Evolutionary conservation across 2,113 vertebrate species (phyloP).

Genomic region (Malurus elegans): DNA sequence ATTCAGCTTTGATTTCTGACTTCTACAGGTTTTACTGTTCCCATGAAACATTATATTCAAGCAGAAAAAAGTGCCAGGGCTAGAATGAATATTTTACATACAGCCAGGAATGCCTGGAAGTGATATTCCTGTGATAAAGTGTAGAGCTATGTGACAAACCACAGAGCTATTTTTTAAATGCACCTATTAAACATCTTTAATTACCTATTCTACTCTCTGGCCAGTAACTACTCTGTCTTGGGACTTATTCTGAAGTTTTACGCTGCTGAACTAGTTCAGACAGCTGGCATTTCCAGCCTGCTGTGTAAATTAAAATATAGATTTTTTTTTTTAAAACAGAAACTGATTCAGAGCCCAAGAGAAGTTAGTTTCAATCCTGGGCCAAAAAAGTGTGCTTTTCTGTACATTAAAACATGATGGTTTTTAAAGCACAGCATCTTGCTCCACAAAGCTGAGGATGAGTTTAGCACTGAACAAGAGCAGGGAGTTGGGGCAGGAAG

Average conservation of each 20-base stretch:
- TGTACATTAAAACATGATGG: neutral
- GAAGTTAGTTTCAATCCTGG: neutral
- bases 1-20: neutral
- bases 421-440: neutral
- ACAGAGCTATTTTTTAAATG: constrained; percentile 4
- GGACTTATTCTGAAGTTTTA: neutral
- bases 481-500: neutral
- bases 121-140: neutral
- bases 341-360: neutral
- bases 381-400: neutral
- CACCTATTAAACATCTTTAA: neutral
- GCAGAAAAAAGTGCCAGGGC: neutral
- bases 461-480: neutral
- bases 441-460: neutral
- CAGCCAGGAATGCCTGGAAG: neutral
- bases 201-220: neutral
- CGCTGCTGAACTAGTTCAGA: neutral
- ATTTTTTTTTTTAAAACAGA: neutral
- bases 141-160: neutral
- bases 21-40: constrained; percentile 12
- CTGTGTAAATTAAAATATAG: neutral
- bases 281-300: neutral
- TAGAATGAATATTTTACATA: neutral
- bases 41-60: neutral
- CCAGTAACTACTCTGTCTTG: neutral